A percentile compares a stretch with the other conserved stretches of the same genome.
Evolutionary conservation across 2,888 invertebrate genomes (phyloP).

Genomic region (Athalia rosae): DNA sequence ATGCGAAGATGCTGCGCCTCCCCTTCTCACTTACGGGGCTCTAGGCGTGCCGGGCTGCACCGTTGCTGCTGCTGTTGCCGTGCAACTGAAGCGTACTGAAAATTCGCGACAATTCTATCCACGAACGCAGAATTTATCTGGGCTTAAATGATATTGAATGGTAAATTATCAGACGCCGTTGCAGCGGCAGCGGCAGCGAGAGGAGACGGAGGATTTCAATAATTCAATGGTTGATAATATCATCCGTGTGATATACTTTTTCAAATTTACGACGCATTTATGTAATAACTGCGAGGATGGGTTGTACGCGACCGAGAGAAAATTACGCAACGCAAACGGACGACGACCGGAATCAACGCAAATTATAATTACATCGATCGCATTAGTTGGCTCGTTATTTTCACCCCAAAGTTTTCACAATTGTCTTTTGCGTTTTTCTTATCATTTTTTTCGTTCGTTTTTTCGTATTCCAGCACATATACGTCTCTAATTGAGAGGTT

Average conservation of each 20-base stretch:
- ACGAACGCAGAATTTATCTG: constrained; percentile 9
- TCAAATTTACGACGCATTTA: constrained; percentile 6
- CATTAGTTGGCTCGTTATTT: no score
- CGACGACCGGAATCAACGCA: no score
- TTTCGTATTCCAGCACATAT: no score
- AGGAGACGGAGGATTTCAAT: constrained; percentile 3
- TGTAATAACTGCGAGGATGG: no score
- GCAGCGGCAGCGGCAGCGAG: not conserved
- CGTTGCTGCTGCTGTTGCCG: no score
- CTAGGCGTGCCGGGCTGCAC: no score
- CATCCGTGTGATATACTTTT: not conserved
- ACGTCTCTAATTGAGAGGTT: no score
- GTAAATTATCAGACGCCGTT: constrained; percentile 18
- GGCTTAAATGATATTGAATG: constrained; percentile 32
- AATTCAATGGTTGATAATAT: constrained; percentile 28
- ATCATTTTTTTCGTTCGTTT: no score
- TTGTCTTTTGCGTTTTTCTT: no score
- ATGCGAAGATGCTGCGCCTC: constrained; percentile 1
- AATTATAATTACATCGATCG: no score
- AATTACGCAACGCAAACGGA: not conserved
- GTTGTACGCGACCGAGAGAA: not conserved
- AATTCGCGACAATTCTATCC: constrained; percentile 12
- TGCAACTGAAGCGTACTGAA: not conserved
- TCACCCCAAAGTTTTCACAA: no score
- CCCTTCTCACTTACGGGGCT: no score